These are phyloP conservation scores for Casuarius casuarius DNA, from an alignment of 2,113 vertebrate genomes.

Conservation along the genomic window DNA sequence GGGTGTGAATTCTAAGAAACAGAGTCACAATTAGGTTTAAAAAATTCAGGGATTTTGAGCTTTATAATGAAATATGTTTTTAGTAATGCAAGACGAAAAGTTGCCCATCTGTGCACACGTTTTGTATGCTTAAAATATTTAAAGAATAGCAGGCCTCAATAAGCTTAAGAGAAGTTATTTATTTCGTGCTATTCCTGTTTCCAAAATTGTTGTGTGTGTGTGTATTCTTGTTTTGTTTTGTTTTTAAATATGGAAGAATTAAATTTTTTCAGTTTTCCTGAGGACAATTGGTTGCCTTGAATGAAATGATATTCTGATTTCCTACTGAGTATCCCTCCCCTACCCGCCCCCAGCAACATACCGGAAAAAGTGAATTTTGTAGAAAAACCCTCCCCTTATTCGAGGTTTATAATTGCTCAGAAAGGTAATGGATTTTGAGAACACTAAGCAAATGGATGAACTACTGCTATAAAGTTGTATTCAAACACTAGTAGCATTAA, in stretches of 20 bases:
- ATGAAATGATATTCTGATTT: conserved; percentile 19
- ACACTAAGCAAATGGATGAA: background rate
- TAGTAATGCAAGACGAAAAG: conserved; percentile 75
- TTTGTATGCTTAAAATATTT: conserved; percentile 80
- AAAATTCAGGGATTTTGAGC: conserved; percentile 85
- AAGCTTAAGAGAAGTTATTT: conserved; percentile 74
- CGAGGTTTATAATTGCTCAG: background rate
- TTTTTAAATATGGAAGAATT: background rate
- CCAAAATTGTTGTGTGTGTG: background rate
- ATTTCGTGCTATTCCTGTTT: conserved; percentile 38
- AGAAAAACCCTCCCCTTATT: background rate
- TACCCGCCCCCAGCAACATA: background rate
- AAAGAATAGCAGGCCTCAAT: conserved; percentile 72
- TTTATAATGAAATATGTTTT: conserved; percentile 78
- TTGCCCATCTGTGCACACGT: conserved; percentile 81
- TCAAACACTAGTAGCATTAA: background rate
- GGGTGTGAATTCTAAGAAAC: conserved; percentile 82
- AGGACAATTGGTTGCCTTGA: conserved; percentile 4
- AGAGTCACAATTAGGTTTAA: conserved; percentile 84
- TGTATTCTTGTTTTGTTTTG: background rate
- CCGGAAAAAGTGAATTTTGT: background rate
- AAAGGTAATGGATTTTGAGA: background rate
- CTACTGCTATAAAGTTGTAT: background rate
- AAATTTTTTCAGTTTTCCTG: conserved; percentile 2
- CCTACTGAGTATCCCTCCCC: background rate